Evolutionary conservation across 2,888 invertebrate species (phyloP).

Genomic region (Thumatha senex): DNA sequence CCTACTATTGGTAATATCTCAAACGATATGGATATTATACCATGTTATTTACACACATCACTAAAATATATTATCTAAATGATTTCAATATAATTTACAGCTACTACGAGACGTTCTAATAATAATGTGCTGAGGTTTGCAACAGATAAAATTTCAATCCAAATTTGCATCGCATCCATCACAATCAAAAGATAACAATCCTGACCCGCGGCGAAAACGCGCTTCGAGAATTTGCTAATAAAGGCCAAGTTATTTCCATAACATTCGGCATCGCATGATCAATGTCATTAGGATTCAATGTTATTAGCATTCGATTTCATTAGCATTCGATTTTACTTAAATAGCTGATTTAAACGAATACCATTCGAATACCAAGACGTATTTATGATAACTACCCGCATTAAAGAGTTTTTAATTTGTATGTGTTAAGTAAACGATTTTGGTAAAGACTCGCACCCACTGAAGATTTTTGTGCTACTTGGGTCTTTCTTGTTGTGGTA

Average conservation of each 20-base stretch:
- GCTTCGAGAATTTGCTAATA: conserved; percentile 54
- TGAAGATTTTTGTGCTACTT: no score
- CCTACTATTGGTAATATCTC: no score
- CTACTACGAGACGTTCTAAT: no score
- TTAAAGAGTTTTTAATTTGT: neutral
- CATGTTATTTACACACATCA: no score
- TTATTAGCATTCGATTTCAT: conserved; percentile 20
- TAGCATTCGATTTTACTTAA: conserved; percentile 40
- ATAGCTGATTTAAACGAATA: conserved; percentile 38
- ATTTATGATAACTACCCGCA: conserved; percentile 28
- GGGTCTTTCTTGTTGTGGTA: no score
- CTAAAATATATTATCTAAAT: no score
- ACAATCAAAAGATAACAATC: conserved; percentile 44
- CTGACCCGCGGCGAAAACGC: conserved; percentile 53
- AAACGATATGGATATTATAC: no score
- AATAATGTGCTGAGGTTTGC: conserved; percentile 1
- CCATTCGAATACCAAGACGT: conserved; percentile 34
- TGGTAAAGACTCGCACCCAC: neutral
- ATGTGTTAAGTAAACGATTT: neutral
- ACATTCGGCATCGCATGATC: conserved; percentile 60
- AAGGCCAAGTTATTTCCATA: conserved; percentile 48
- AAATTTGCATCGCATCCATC: conserved; percentile 31
- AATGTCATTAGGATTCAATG: conserved; percentile 48
- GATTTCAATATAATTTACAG: no score
- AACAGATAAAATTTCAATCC: conserved; percentile 7